These are phyloP conservation scores for Ennomos erosarius DNA, from an alignment of 2,888 invertebrate species.

Conservation along the genomic window DNA sequence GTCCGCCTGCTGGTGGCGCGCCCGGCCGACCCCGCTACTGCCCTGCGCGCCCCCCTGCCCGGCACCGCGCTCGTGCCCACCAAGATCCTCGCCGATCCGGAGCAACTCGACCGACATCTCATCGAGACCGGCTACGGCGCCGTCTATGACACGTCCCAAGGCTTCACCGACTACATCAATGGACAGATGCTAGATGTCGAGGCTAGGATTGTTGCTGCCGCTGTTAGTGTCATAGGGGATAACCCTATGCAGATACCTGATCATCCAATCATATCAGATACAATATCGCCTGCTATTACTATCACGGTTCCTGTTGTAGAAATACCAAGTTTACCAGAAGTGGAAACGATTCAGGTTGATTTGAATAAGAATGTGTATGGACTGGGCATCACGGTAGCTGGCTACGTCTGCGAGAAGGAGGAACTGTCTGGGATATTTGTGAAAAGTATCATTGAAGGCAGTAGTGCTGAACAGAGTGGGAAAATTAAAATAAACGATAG, in stretches of 20 bases:
- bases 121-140: constrained; percentile 90
- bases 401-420: constrained; percentile 98
- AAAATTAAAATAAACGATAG: constrained; percentile 98
- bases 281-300: constrained; percentile 76
- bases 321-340: constrained; percentile 91
- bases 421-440: constrained; percentile 99
- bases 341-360: constrained; percentile 95
- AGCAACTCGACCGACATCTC: constrained; percentile 94
- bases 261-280: constrained; percentile 66
- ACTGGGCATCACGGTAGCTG: constrained; percentile 97
- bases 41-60: constrained; percentile 90
- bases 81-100: constrained; percentile 95
- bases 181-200: constrained; percentile 66
- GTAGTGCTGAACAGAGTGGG: constrained; percentile 96
- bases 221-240: constrained; percentile 77
- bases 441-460: constrained; percentile 98
- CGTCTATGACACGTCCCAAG: constrained; percentile 78
- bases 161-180: constrained; percentile 71
- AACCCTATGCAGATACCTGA: constrained; percentile 74
- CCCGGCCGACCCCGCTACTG: constrained; percentile 94
- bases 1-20: constrained; percentile 97
- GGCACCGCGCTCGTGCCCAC: constrained; percentile 97
- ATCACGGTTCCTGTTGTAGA: constrained; percentile 76
- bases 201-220: constrained; percentile 67
- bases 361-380: constrained; percentile 96